Evolutionary conservation across 2,888 invertebrate genomes (phyloP).

Genomic region (Ischnura elegans): DNA sequence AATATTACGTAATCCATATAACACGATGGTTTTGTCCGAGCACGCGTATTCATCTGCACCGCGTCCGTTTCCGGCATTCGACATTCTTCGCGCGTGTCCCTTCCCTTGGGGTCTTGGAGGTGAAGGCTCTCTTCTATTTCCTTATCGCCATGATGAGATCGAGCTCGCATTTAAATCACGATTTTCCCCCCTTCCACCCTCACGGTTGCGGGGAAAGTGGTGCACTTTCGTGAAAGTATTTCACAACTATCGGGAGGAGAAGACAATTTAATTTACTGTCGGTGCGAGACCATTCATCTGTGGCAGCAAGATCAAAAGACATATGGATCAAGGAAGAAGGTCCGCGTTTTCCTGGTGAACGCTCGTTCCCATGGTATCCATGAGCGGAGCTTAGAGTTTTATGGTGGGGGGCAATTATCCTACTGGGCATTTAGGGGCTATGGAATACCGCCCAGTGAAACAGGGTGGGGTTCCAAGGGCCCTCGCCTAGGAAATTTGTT

Average conservation of each 20-base stretch:
- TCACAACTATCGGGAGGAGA: not conserved
- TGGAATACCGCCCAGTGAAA: too few relatives aligned
- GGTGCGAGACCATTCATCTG: not conserved
- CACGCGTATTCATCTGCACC: not conserved
- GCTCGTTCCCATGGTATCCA: too few relatives aligned
- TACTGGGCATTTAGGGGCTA: too few relatives aligned
- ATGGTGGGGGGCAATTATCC: too few relatives aligned
- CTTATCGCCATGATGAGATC: not conserved
- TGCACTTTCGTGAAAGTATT: not conserved
- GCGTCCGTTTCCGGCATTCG: not conserved
- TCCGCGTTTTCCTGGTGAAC: not conserved
- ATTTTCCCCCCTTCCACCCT: not conserved
- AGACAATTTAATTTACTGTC: not conserved
- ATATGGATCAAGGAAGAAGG: not conserved
- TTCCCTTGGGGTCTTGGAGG: not conserved
- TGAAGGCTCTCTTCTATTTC: not conserved
- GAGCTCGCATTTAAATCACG: not conserved
- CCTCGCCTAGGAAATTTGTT: too few relatives aligned
- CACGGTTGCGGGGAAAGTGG: not conserved
- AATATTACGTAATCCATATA: too few relatives aligned
- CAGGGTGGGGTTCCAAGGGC: too few relatives aligned
- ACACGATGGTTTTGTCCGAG: too few relatives aligned
- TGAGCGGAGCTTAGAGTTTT: too few relatives aligned
- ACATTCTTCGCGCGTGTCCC: not conserved
- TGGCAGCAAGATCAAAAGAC: not conserved